Conservation (phyloP, 2,797 vertebrate genomes). For the Manis crassicaudata region DNA sequence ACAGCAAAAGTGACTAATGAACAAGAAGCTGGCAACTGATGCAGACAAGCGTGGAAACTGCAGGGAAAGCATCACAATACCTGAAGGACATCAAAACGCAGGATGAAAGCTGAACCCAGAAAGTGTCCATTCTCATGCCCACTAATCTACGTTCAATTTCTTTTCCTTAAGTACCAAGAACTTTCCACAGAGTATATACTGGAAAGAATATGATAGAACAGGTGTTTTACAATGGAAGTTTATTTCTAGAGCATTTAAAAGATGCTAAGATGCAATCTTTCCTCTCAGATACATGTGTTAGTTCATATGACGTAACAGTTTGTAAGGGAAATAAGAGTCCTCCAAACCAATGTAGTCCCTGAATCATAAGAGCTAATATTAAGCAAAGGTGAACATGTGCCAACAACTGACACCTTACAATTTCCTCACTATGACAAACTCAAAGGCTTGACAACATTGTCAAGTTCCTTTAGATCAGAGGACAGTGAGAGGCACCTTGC, state of each 20-base stretch:
- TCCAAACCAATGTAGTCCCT: neutral
- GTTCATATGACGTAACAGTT: neutral
- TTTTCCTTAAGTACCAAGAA: neutral
- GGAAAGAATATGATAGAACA: neutral
- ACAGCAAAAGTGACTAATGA: neutral
- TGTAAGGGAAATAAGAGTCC: neutral
- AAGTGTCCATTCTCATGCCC: neutral
- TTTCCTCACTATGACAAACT: neutral
- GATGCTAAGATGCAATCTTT: neutral
- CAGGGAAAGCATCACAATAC: neutral
- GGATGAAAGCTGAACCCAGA: neutral
- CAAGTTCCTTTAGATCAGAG: neutral
- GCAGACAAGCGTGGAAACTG: accelerated
- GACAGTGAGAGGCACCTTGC: neutral
- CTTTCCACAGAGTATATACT: neutral
- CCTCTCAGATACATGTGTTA: neutral
- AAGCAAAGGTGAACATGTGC: neutral
- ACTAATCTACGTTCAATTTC: neutral
- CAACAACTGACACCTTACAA: neutral
- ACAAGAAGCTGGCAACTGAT: accelerated
- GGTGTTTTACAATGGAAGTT: neutral
- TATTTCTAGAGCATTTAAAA: neutral
- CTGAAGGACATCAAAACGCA: accelerated
- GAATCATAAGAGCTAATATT: neutral
- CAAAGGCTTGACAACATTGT: neutral